Percentiles rank a stretch among this genome's conserved stretches.
Conservation (phyloP, 2,888 invertebrate species). For the Eugnorisma glareosa region DNA sequence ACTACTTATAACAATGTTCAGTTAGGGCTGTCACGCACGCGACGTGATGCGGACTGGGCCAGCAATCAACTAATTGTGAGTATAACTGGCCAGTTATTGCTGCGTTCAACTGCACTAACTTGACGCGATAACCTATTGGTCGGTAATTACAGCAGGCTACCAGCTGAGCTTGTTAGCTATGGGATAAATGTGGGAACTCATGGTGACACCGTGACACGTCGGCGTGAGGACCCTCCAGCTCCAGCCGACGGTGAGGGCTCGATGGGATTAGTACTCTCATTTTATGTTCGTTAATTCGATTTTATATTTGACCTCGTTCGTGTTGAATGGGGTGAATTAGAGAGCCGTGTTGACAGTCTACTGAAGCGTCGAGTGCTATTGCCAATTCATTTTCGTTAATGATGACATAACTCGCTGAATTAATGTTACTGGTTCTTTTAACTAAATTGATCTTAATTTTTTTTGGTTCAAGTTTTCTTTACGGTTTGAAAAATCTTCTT, state of each 20-base stretch:
- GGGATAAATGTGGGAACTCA: slow-evolving; percentile 62
- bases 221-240: slow-evolving; percentile 62
- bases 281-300: slow-evolving; percentile 65
- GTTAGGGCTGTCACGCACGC: slow-evolving; percentile 57
- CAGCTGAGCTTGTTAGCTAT: slow-evolving; percentile 55
- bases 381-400: slow-evolving; percentile 49
- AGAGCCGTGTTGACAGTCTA: slow-evolving; percentile 46
- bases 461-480: neutral
- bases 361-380: slow-evolving; percentile 33
- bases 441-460: neutral
- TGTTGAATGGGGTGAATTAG: slow-evolving; percentile 47
- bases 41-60: slow-evolving; percentile 24
- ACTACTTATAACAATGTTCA: slow-evolving; percentile 50
- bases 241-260: slow-evolving; percentile 47
- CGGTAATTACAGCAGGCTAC: slow-evolving; percentile 59
- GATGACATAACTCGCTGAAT: slow-evolving; percentile 11
- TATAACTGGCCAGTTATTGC: slow-evolving; percentile 67
- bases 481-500: neutral
- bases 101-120: slow-evolving; percentile 63
- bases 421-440: neutral
- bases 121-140: slow-evolving; percentile 65
- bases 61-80: slow-evolving; percentile 77
- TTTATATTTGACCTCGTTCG: slow-evolving; percentile 57
- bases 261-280: slow-evolving; percentile 62
- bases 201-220: slow-evolving; percentile 63